phyloP scores from a whole-genome alignment of 2,113 vertebrate genomes.

The Gasterosteus aculeatus region DNA sequence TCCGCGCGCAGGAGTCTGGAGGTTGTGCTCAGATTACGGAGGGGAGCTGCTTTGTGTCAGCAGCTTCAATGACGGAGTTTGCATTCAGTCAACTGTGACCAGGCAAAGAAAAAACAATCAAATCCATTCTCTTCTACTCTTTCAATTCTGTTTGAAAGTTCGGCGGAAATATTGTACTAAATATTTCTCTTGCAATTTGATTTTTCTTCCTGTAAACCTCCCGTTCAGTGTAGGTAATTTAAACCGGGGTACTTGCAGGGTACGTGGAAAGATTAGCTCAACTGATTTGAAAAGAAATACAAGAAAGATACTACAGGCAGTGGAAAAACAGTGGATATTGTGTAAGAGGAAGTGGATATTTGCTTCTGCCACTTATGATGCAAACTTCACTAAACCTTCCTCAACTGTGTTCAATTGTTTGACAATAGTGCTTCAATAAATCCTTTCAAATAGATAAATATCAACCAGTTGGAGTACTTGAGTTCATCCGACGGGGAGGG shows the following conservation, averaged over 20 bases:
- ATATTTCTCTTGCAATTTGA: neutral
- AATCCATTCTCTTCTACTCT: neutral
- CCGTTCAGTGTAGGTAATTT: neutral
- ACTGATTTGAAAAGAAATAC: neutral
- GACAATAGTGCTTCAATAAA: neutral
- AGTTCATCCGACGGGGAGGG: neutral
- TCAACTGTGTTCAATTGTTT: neutral
- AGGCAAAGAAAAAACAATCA: neutral
- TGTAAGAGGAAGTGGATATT: neutral
- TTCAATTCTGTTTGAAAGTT: neutral
- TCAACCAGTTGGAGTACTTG: neutral
- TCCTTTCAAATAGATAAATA: neutral
- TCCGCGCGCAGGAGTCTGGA: constrained; percentile 15
- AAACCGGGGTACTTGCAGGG: neutral
- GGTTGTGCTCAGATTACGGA: constrained; percentile 24
- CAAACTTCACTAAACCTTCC: neutral
- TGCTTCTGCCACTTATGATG: neutral
- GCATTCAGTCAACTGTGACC: neutral
- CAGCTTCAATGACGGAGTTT: neutral
- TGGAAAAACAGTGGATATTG: neutral
- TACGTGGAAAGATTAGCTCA: neutral
- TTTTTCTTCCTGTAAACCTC: neutral
- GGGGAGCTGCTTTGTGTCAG: constrained; percentile 19
- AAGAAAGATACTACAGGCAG: neutral
- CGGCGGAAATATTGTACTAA: neutral